phyloP scores from a whole-genome alignment of 2,888 invertebrate species.

The Galeruca laticollis region DNA sequence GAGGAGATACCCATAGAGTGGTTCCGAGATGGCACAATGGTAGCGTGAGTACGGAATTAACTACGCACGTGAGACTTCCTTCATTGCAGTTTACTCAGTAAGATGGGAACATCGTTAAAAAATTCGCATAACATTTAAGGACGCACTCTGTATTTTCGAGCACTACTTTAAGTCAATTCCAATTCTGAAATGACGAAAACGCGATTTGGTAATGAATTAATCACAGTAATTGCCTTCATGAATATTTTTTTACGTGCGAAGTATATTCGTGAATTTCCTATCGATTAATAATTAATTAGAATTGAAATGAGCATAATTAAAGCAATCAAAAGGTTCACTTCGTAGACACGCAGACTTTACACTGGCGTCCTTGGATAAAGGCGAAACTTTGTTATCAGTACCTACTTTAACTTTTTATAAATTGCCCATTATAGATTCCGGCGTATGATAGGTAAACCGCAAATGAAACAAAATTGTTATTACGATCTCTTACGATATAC shows the following conservation, averaged over 20 bases:
- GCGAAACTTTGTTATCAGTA: not conserved
- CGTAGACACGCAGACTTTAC: constrained; percentile 33
- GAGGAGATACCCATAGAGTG: no score
- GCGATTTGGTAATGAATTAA: constrained; percentile 30
- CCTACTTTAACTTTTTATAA: not conserved
- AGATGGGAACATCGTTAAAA: not conserved
- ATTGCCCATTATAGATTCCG: not conserved
- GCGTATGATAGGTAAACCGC: not conserved
- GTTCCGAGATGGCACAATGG: no score
- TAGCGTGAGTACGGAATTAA: no score
- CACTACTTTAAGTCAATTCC: constrained; percentile 13
- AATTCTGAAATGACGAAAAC: constrained; percentile 16
- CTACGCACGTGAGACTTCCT: not conserved
- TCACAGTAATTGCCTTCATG: constrained; percentile 32
- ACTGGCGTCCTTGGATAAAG: constrained; percentile 14
- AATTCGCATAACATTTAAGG: not conserved
- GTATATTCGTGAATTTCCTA: constrained; percentile 33
- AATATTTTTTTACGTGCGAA: constrained; percentile 27
- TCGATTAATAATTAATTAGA: constrained; percentile 42
- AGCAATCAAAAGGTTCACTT: constrained; percentile 38
- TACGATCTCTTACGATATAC: not conserved
- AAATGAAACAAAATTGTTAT: no score
- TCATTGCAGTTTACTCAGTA: not conserved
- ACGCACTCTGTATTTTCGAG: not conserved
- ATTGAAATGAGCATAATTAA: constrained; percentile 43